Evolutionary conservation across 1,140 invertebrate genomes (phyloP).

Genomic region (Drosophila obscura): DNA sequence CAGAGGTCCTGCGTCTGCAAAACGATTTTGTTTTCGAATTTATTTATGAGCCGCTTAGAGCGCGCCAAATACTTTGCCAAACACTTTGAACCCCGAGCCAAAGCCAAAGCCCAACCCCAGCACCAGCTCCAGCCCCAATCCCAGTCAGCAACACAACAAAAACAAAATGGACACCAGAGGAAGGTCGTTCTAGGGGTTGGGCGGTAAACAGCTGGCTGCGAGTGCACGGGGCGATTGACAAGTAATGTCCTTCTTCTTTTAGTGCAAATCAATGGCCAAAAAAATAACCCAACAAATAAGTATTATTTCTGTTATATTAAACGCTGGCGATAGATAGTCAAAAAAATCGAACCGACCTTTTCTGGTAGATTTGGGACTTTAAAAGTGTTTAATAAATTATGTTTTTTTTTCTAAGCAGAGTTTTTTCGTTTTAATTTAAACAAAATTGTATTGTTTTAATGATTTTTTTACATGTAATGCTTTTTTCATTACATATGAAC

Average conservation of each 20-base stretch:
- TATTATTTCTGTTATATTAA: no score
- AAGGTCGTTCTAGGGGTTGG: conserved; percentile 30
- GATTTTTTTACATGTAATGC: no score
- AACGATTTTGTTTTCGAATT: conserved; percentile 79
- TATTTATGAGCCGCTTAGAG: conserved; percentile 80
- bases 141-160: neutral
- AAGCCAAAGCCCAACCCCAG: neutral
- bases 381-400: no score
- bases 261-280: conserved; percentile 1
- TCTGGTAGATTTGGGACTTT: no score
- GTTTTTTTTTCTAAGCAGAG: no score
- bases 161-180: conserved; percentile 37
- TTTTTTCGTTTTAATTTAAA: no score
- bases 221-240: conserved; percentile 24
- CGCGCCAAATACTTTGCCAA: conserved; percentile 68
- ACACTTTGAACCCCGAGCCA: conserved; percentile 67
- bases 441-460: no score
- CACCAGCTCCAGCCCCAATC: conserved; percentile 6
- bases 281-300: neutral
- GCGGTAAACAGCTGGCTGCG: conserved; percentile 39
- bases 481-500: no score
- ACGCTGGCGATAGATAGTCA: no score
- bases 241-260: conserved; percentile 10
- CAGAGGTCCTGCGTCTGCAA: conserved; percentile 43
- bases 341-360: no score